Percentiles rank a stretch among this genome's conserved stretches.
These are phyloP conservation scores for Oreochromis mossambicus DNA, from an alignment of 2,797 vertebrate genomes.

Conservation along the genomic window DNA sequence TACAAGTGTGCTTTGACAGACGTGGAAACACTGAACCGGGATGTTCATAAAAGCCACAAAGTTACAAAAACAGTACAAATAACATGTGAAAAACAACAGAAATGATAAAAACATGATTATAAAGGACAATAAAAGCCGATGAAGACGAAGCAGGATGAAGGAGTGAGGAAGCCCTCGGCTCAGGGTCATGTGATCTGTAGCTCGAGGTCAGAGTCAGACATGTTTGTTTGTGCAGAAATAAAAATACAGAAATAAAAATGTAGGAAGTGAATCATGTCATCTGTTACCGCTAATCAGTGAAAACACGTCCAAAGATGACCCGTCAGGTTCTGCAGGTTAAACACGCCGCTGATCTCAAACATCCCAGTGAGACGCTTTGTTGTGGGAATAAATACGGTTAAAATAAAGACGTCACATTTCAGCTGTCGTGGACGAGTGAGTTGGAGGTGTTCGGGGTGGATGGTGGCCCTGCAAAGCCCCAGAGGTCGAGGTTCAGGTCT, in stretches of 20 bases:
- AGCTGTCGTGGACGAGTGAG: not conserved
- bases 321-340: not conserved
- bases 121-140: not conserved
- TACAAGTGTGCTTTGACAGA: not conserved
- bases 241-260: not conserved
- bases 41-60: not conserved
- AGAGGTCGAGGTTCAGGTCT: not conserved
- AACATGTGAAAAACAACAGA: not conserved
- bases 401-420: not conserved
- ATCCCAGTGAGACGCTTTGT: not conserved
- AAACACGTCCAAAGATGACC: not conserved
- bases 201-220: not conserved
- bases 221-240: not conserved
- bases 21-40: not conserved
- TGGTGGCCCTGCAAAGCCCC: not conserved
- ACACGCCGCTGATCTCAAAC: not conserved
- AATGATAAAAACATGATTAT: not conserved
- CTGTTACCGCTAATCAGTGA: not conserved
- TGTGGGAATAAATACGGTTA: not conserved
- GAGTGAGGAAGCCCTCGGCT: not conserved
- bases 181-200: not conserved
- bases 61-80: not conserved
- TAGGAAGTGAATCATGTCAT: not conserved
- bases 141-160: not conserved
- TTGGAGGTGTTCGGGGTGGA: not conserved